phyloP scores from a whole-genome alignment of 2,888 invertebrate genomes.

The Ametastegia equiseti region DNA sequence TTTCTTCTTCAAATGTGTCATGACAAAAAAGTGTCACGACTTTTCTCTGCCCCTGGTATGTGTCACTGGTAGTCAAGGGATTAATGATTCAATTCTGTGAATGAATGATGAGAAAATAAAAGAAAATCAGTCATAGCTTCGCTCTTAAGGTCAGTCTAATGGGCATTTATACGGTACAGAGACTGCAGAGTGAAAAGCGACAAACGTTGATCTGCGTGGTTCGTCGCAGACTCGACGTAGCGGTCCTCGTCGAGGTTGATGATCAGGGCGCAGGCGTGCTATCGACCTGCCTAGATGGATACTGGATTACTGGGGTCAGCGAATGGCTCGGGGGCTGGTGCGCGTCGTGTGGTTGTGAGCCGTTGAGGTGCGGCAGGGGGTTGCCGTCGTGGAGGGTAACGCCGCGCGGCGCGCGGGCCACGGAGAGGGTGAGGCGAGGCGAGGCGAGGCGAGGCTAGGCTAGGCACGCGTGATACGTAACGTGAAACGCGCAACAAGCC shows the following conservation, averaged over 20 bases:
- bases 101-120: too few species aligned
- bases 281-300: constrained; percentile 63
- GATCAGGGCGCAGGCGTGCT: constrained; percentile 66
- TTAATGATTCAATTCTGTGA: background rate
- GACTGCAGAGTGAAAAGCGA: background rate
- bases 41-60: too few species aligned
- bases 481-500: constrained; percentile 48
- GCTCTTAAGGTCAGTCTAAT: background rate
- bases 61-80: too few species aligned
- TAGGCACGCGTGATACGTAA: constrained; percentile 55
- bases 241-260: background rate
- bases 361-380: constrained; percentile 39
- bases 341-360: constrained; percentile 35
- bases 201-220: constrained; percentile 1
- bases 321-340: constrained; percentile 37
- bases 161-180: background rate
- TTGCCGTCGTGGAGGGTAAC: constrained; percentile 15
- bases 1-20: too few species aligned
- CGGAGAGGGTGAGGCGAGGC: constrained; percentile 45
- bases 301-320: constrained; percentile 40
- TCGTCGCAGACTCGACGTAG: background rate
- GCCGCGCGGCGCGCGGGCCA: constrained; percentile 33
- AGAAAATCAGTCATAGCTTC: background rate
- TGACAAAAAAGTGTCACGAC: too few species aligned
- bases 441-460: constrained; percentile 47